Evolutionary conservation across 2,113 vertebrate genomes (phyloP), one percentile per base, ranked within the genome.

Genomic region (Petroica traversi): DNA sequence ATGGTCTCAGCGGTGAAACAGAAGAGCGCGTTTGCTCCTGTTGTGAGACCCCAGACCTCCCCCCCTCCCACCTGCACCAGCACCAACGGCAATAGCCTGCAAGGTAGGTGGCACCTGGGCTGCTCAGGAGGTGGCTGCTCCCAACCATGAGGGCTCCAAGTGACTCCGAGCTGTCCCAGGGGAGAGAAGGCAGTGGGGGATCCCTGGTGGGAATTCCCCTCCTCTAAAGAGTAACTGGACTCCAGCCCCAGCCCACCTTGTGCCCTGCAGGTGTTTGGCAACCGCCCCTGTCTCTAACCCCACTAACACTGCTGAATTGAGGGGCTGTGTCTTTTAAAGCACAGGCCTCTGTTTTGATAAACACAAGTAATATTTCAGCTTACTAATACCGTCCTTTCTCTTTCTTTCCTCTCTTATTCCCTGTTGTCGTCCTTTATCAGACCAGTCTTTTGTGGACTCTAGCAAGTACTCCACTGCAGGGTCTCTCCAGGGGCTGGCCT

Each of bases 1-100:
- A 99, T 99, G 99, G 99, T 99, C 95, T 99, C 99, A 3, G 99
- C 99, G 2, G 99, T 99, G 98, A 99, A 99, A 91, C 99, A 99
- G 98, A 99, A 99, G 98, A 99, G 99, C 89, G 99, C 99, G 79
- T 99, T 99, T 19, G 99, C 99, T 6, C 99, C 99, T 2, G 99
- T 99, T 4, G 99, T 99, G 97, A 98, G 99, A 97, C 99, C 99
- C 45, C 99, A 99, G 68, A 99, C 99, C 40, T 99, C 99, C 59
- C 99, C 99, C 22, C 99, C 99, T 82, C 99, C 99, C 93, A 99
- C 99, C 96, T 99, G 99, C 97, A 99, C 98, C 98, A 99, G 99
- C 98, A 98, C 98, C 98, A 99, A 99, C 1, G 99, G 97, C 97
- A 99, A 99, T 97, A 99, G 99, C 98, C 99, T 99, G 97, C 99